Percentiles rank a stretch among this genome's conserved stretches.
phyloP scores from a whole-genome alignment of 1,140 invertebrate genomes.

The Phthorimaea operculella region DNA sequence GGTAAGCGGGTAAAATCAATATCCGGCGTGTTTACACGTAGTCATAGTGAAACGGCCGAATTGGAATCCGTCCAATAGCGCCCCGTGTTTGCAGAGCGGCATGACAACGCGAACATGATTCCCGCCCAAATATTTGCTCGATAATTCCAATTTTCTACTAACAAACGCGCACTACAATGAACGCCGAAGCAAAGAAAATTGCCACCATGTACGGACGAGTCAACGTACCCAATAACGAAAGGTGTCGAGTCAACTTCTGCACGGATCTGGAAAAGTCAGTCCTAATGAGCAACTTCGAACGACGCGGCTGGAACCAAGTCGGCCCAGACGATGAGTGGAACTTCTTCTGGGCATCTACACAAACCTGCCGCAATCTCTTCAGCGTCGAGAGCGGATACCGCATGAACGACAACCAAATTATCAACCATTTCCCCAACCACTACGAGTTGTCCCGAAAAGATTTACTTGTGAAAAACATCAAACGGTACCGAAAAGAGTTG shows the following conservation, averaged over 20 bases:
- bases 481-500: slow-evolving; percentile 91
- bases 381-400: slow-evolving; percentile 93
- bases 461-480: slow-evolving; percentile 95
- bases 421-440: slow-evolving; percentile 94
- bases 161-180: slow-evolving; percentile 24
- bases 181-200: slow-evolving; percentile 40
- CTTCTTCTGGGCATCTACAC: slow-evolving; percentile 95
- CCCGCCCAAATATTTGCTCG: slow-evolving; percentile 22
- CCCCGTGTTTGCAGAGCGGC: slow-evolving; percentile 24
- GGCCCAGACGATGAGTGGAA: slow-evolving; percentile 96
- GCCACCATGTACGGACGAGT: slow-evolving; percentile 39
- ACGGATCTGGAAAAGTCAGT: slow-evolving; percentile 97
- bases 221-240: slow-evolving; percentile 40
- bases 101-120: slow-evolving; percentile 30
- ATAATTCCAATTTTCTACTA: slow-evolving; percentile 17
- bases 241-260: slow-evolving; percentile 81
- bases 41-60: slow-evolving; percentile 29
- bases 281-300: slow-evolving; percentile 92
- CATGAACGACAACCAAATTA: slow-evolving; percentile 91
- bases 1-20: slow-evolving; percentile 29
- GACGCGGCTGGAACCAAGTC: slow-evolving; percentile 91
- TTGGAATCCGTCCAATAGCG: slow-evolving; percentile 26
- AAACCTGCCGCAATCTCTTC: slow-evolving; percentile 90
- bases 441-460: slow-evolving; percentile 96
- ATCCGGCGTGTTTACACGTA: slow-evolving; percentile 32